Base-by-base conservation (phyloP, 2,113 vertebrate genomes). In the Xenotilapia flavipinnis region DNA sequence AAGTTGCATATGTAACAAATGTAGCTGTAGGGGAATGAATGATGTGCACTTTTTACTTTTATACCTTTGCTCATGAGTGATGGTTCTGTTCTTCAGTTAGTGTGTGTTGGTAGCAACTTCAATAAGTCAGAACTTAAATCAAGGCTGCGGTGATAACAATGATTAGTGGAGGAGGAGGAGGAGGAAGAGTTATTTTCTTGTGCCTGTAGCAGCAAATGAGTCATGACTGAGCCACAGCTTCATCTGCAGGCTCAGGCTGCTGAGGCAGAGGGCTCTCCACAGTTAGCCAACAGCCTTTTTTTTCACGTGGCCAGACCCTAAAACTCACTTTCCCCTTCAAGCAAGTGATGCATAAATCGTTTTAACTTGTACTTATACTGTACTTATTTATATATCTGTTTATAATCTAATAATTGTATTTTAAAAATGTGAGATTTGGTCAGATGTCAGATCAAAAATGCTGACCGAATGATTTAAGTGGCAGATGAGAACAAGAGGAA, bases 201-300 rank as follows among this genome's bases (percentile, higher is more conserved):
- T 49, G 23, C 45, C 73, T 33, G 45, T 49, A 31, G 26, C 73
- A 77, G 73, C 45, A 77, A 49, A 31, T 77, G 15, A 77, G 73
- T 77, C 45, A 77, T 31, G 45, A 77, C 73, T 77, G 73, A 77
- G 73, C 70, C 70, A 49, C 70, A 28, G 70, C 26, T 49, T 77
- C 10, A 0, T 51, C 45, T 77, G 26, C 15, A 77, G 45, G 23
- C 70, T 77, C 70, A 13, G 70, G 45, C 45, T 49, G 42, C 70
- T 19, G 70, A 47, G 42, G 6, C 23, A 75, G 42, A 49, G 42
- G 42, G 26, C 26, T 31, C 42, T 19, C 26, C 6, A 8, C 26
- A 77, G 26, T 0, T 77, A 11, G 45, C 26, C 26, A 73, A 15
- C 38, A 45, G 21, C 38, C 68, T 10, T 73, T 77, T 75, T 77